phyloP scores from a whole-genome alignment of 2,113 vertebrate species.

The Dasyprocta punctata region DNA sequence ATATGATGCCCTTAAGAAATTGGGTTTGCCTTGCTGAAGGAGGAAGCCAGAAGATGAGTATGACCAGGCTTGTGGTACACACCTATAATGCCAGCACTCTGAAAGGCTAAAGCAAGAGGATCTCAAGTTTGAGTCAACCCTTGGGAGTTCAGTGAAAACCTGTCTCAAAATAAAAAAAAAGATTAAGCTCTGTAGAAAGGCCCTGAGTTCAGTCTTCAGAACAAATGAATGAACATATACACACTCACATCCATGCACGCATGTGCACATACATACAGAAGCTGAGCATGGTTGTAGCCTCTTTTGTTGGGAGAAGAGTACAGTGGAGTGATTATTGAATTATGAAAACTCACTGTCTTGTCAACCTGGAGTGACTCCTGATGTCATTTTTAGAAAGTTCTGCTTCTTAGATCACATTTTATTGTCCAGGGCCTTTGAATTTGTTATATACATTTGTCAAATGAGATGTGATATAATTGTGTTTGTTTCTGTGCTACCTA shows the following conservation, averaged over 20 bases:
- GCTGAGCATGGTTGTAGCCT: not conserved
- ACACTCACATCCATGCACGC: not conserved
- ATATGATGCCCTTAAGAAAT: not conserved
- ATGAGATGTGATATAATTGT: not conserved
- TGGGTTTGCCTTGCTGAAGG: not conserved
- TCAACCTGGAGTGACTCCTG: not conserved
- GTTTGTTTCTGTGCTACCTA: constrained; percentile 31
- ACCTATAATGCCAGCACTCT: not conserved
- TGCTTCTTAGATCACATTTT: not conserved
- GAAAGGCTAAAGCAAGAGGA: not conserved
- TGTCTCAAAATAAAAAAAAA: not conserved
- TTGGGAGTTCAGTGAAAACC: not conserved
- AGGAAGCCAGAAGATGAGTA: not conserved
- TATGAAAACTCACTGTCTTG: not conserved
- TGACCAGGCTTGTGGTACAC: not conserved
- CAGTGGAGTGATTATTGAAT: not conserved
- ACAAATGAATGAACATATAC: not conserved
- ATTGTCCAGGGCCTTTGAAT: not conserved
- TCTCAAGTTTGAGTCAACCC: not conserved
- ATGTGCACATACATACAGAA: not conserved
- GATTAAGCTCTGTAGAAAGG: not conserved
- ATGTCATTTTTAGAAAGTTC: not conserved
- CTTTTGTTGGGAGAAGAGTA: not conserved
- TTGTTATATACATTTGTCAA: constrained; percentile 5
- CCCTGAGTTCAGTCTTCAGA: not conserved